Percentiles rank a stretch among this genome's conserved stretches.
Conservation (phyloP, 2,888 invertebrate species). For the Zhuqinia jingwanae region DNA sequence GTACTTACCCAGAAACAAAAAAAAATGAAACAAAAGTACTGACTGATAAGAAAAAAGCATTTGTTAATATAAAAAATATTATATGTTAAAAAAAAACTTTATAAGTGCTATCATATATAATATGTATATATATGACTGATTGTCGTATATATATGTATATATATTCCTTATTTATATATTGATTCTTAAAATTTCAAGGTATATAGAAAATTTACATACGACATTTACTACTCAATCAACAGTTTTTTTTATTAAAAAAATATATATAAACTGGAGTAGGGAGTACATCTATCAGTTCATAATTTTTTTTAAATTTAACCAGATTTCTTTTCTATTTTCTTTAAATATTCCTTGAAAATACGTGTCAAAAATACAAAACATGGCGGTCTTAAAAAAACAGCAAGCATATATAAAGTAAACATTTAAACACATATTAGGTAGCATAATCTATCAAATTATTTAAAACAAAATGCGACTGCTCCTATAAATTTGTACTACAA, state of each 20-base stretch:
- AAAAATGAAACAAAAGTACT: conserved; percentile 68
- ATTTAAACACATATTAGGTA: neutral
- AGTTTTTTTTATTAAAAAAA: neutral
- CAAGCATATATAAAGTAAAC: conserved; percentile 11
- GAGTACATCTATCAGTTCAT: too few relatives aligned
- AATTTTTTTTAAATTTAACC: too few relatives aligned
- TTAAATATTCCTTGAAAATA: conserved; percentile 34
- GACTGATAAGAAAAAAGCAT: conserved; percentile 63
- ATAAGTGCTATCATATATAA: neutral
- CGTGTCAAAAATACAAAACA: conserved; percentile 53
- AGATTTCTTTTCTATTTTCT: conserved; percentile 1
- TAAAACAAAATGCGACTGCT: conserved; percentile 33
- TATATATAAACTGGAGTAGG: neutral
- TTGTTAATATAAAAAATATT: conserved; percentile 19
- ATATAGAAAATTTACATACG: neutral
- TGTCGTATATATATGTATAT: too few relatives aligned
- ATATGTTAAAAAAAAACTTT: neutral
- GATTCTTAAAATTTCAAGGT: too few relatives aligned
- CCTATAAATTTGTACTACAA: conserved; percentile 41
- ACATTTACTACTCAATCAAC: neutral
- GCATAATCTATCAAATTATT: conserved; percentile 28
- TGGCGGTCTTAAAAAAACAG: conserved; percentile 47
- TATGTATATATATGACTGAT: too few relatives aligned
- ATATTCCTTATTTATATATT: neutral
- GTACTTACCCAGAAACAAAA: conserved; percentile 66